Percentiles rank a stretch among this genome's conserved stretches.
These are phyloP conservation scores for Oscheius onirici DNA, from an alignment of 2,888 invertebrate species.

Conservation along the genomic window DNA sequence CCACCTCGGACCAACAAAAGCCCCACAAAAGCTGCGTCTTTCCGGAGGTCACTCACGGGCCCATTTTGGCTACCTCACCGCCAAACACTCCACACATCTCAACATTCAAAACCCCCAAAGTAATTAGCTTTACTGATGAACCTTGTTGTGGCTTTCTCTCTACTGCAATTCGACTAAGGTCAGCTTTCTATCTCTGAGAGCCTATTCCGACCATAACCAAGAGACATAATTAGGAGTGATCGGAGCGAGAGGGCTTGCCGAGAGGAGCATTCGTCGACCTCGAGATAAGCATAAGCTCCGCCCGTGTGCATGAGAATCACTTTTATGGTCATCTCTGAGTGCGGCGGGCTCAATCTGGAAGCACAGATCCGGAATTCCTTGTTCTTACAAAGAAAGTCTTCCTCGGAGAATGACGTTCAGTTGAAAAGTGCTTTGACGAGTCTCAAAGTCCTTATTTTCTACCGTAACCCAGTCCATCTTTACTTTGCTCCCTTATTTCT, in stretches of 20 bases:
- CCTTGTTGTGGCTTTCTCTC: neutral
- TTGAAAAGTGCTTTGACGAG: neutral
- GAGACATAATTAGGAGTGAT: too few relatives aligned
- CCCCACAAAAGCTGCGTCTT: conserved; percentile 28
- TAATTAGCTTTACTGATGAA: neutral
- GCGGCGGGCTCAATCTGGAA: too few relatives aligned
- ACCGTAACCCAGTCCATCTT: too few relatives aligned
- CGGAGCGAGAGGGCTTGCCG: neutral
- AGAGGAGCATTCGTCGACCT: conserved; percentile 14
- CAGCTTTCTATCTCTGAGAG: too few relatives aligned
- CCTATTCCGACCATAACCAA: too few relatives aligned
- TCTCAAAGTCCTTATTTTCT: too few relatives aligned
- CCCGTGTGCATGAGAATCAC: neutral
- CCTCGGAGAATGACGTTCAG: neutral
- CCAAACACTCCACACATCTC: neutral
- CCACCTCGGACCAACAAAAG: conserved; percentile 27
- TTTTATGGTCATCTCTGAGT: too few relatives aligned
- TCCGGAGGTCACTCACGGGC: conserved; percentile 26
- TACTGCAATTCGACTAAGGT: neutral
- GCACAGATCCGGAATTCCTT: too few relatives aligned
- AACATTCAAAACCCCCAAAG: neutral
- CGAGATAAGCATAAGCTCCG: conserved; percentile 22
- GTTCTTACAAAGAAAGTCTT: neutral
- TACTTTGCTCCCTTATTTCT: neutral
- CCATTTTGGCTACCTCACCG: conserved; percentile 9